Conservation (phyloP, 2,113 vertebrate genomes). For the Nicator chloris region DNA sequence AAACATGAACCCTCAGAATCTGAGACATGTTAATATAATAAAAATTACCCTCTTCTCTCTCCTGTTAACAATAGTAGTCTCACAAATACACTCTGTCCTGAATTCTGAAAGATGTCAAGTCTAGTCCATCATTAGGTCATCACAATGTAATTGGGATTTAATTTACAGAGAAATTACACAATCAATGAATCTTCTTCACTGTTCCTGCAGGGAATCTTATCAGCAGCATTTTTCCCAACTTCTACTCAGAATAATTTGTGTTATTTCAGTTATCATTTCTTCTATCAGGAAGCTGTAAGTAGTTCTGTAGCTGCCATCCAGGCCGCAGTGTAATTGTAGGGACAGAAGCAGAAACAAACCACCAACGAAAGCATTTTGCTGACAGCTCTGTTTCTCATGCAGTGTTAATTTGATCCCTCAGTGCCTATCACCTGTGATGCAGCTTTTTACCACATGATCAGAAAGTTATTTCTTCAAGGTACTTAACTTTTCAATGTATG, state of each 20-base stretch:
- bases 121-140: background rate
- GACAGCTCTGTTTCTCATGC: slow-evolving; percentile 39
- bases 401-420: slow-evolving; percentile 45
- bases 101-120: background rate
- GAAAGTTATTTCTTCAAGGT: slow-evolving; percentile 54
- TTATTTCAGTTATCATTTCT: background rate
- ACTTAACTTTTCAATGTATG: slow-evolving; percentile 56
- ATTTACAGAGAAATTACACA: background rate
- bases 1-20: background rate
- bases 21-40: background rate
- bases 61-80: background rate
- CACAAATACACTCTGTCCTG: background rate
- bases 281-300: background rate
- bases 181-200: background rate
- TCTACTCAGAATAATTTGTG: background rate
- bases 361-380: slow-evolving; percentile 15
- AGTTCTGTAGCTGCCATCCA: background rate
- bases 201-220: background rate
- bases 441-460: slow-evolving; percentile 46
- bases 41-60: background rate
- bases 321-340: background rate
- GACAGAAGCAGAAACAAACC: slow-evolving; percentile 7
- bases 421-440: slow-evolving; percentile 39
- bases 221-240: background rate
- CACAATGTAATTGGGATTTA: background rate